Conservation (phyloP, 2,797 vertebrate species). For the Remorina albescens region DNA sequence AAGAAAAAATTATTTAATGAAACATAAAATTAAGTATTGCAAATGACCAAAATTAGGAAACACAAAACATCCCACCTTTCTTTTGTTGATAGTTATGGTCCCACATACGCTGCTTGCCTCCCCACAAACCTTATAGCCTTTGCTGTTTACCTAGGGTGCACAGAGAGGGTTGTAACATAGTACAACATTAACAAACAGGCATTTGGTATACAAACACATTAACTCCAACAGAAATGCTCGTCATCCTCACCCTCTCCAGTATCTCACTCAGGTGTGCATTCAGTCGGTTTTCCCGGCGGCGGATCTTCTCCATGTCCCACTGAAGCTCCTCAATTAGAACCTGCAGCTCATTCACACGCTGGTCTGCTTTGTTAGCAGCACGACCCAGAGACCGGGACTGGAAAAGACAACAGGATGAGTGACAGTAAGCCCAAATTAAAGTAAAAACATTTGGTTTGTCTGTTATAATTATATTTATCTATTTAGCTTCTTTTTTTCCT, state of each 20-base stretch:
- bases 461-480: too few relatives aligned
- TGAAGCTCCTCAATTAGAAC: constrained; percentile 95
- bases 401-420: not conserved
- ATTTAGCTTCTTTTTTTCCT: not conserved
- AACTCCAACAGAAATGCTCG: not conserved
- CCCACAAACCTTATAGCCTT: constrained; percentile 98
- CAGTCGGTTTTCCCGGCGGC: constrained; percentile 94
- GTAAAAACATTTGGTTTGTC: too few relatives aligned
- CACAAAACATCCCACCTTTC: constrained; percentile 86
- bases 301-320: constrained; percentile 99
- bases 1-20: not conserved
- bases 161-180: not conserved
- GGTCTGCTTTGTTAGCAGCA: constrained; percentile 93
- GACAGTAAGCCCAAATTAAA: not conserved
- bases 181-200: not conserved
- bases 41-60: too few relatives aligned
- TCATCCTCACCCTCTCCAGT: constrained; percentile 88
- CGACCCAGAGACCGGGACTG: constrained; percentile 89
- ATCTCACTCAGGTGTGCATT: constrained; percentile 94
- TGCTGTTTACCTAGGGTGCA: constrained; percentile 92
- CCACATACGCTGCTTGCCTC: constrained; percentile 97
- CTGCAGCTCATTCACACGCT: constrained; percentile 92
- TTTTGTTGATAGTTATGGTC: constrained; percentile 96
- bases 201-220: not conserved
- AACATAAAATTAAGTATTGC: not conserved